phyloP scores from a whole-genome alignment of 2,888 invertebrate species.

The Altica lythri region DNA sequence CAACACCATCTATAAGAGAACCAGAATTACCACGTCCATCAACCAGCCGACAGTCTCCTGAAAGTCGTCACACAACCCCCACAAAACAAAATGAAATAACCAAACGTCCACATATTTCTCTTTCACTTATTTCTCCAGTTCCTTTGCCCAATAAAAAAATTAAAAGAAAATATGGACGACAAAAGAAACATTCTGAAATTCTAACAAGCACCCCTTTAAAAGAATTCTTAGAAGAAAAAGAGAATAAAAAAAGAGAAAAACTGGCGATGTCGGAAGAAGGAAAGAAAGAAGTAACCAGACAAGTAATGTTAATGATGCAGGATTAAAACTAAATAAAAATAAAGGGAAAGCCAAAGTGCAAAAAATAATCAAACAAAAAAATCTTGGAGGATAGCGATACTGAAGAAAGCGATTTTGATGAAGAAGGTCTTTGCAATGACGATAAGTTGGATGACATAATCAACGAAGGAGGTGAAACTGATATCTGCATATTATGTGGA shows the following conservation, averaged over 20 bases:
- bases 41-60: not conserved
- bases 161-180: constrained; percentile 9
- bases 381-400: not conserved
- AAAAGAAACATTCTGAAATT: constrained; percentile 12
- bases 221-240: not conserved
- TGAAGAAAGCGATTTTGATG: not conserved
- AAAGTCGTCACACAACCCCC: not conserved
- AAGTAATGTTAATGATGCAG: no score
- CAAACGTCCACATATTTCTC: not conserved
- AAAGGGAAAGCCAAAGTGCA: not conserved
- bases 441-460: not conserved
- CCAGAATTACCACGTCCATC: no score
- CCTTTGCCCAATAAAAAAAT: constrained; percentile 10
- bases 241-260: constrained; percentile 8
- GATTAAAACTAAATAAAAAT: no score
- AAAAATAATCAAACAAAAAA: not conserved
- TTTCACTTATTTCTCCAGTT: constrained; percentile 3
- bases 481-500: not conserved
- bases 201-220: constrained; percentile 6
- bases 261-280: not conserved
- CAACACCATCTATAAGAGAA: no score
- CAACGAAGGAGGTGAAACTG: not conserved
- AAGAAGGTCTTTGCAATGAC: no score
- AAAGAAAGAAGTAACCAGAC: not conserved
- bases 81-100: no score